Base-by-base conservation (phyloP, 1,140 invertebrate species). In the Limonius californicus region DNA sequence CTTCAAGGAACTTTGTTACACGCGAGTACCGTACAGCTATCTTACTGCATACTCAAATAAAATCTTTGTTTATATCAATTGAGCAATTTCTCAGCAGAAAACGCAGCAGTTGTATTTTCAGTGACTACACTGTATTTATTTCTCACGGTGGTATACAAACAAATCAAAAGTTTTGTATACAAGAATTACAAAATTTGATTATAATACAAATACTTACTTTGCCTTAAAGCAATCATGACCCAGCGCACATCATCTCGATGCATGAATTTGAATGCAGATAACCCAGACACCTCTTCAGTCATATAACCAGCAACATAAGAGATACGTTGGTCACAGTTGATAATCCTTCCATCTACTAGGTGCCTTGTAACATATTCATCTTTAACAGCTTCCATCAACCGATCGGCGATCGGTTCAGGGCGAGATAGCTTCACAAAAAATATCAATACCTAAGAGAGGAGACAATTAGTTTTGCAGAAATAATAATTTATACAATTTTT, bases 331-430 rank as follows among this genome's bases (percentile, higher is more conserved):
- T 95, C 92, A 61, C 88, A 89, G 66, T 87, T 89, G 30, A 94
- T 86, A 59, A 95, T 94, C 57, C 87, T 81, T 1, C 91, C 91
- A 73, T 94, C 90, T 15, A 91, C 82, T 20, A 90, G 80, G 76
- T 95, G 92, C 16, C 91, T 78, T 0, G 92, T 94, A 12, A 89
- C 83, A 72, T 94, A 95, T 74, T 94, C 91, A 76, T 93, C 87
- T 61, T 85, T 85, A 54, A 84, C 87, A 1, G 88, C 84, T 68
- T 93, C 90, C 23, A 92, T 76, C 16, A 88, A 72, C 2, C 85
- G 78, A 67, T 89, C 87, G 0, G 82, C 84, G 47, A 89, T 81
- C 43, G 86, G 85, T 8, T 85, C 85, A 19, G 87, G 86, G 64
- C 84, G 82, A 43, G 60, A 64, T 19, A 76, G 42, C 62, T 68